Conservation (phyloP, 2,888 invertebrate species). For the Hedya salicella region DNA sequence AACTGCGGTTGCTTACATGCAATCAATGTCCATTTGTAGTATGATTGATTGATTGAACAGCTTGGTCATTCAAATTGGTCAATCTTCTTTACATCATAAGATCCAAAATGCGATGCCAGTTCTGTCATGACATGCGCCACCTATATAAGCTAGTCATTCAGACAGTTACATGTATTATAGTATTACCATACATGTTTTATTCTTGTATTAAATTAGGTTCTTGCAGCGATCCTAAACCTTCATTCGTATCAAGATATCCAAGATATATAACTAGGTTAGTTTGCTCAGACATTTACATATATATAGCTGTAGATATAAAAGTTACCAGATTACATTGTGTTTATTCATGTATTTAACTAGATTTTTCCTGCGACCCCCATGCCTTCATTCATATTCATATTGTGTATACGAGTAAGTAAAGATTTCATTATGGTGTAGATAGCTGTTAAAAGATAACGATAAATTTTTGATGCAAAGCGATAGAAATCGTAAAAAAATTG, state of each 20-base stretch:
- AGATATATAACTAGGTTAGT: too few relatives aligned
- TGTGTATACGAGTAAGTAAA: too few relatives aligned
- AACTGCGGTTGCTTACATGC: conserved; percentile 20
- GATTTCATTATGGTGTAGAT: too few relatives aligned
- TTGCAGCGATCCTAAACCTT: not conserved
- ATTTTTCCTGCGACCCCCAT: too few relatives aligned
- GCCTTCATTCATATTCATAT: too few relatives aligned
- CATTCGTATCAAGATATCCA: not conserved
- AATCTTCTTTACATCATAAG: not conserved
- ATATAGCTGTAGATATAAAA: too few relatives aligned
- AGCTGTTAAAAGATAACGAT: too few relatives aligned
- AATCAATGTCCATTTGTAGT: conserved; percentile 36
- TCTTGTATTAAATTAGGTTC: not conserved
- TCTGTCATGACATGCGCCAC: not conserved
- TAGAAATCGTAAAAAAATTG: too few relatives aligned
- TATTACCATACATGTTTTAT: not conserved
- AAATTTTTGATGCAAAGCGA: too few relatives aligned
- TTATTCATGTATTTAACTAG: too few relatives aligned
- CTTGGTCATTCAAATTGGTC: not conserved
- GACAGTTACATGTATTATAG: not conserved
- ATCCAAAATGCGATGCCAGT: conserved; percentile 45
- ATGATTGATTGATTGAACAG: conserved; percentile 49
- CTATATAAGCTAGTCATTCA: not conserved
- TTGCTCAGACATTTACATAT: too few relatives aligned
- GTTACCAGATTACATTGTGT: too few relatives aligned